phyloP scores from a whole-genome alignment of 1,140 invertebrate genomes.

The Aphis gossypii region DNA sequence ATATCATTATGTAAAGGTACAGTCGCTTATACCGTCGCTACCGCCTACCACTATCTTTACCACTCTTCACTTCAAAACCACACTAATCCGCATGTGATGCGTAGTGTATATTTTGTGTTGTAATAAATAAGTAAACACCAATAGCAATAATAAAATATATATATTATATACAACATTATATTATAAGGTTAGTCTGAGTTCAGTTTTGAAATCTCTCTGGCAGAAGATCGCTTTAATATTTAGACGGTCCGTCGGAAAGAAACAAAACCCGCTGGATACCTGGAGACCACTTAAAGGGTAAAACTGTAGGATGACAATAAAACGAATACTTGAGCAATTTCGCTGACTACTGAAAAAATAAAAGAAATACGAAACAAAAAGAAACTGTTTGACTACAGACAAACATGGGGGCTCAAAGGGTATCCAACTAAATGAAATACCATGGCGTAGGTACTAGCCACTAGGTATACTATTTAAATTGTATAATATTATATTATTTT shows the following conservation, averaged over 20 bases:
- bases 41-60: background rate
- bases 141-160: background rate
- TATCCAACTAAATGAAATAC: background rate
- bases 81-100: background rate
- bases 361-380: constrained; percentile 10
- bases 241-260: background rate
- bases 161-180: background rate
- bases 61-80: background rate
- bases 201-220: background rate
- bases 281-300: background rate
- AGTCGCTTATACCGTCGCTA: background rate
- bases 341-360: constrained; percentile 27
- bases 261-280: background rate
- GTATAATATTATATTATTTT: background rate
- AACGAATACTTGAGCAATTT: constrained; percentile 17
- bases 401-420: background rate
- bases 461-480: background rate
- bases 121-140: background rate
- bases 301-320: background rate
- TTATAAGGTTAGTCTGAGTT: background rate
- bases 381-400: constrained; percentile 8
- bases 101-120: background rate
- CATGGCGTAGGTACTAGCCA: no score
- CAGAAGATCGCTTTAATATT: background rate
- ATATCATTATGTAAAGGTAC: no score